phyloP scores from a whole-genome alignment of 2,797 vertebrate species.

The Rhinogobio ventralis region DNA sequence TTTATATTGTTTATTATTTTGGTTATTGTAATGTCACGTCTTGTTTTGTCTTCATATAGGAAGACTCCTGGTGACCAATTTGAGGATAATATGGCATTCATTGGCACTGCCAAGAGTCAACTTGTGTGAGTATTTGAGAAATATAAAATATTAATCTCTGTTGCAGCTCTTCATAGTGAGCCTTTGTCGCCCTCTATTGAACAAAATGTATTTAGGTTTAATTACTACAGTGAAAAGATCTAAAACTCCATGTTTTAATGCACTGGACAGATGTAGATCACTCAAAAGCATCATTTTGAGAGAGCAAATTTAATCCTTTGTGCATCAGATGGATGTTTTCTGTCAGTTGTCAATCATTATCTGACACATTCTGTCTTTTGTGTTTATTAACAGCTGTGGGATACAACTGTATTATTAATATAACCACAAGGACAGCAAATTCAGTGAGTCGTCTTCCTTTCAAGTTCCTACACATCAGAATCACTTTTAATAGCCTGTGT shows the following conservation, averaged over 20 bases:
- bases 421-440: conserved; percentile 96
- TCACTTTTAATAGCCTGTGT: neutral
- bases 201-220: neutral
- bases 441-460: conserved; percentile 69
- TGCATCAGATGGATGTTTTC: neutral
- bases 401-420: conserved; percentile 97
- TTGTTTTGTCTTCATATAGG: conserved; percentile 72
- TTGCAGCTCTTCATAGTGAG: neutral
- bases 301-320: no score
- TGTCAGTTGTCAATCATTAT: neutral
- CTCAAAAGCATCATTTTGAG: neutral
- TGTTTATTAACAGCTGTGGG: conserved; percentile 87
- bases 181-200: neutral
- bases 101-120: conserved; percentile 95
- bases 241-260: neutral
- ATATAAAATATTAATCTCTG: neutral
- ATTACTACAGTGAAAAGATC: neutral
- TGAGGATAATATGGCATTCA: conserved; percentile 97
- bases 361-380: neutral
- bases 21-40: neutral
- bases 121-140: conserved; percentile 86
- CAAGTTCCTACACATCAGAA: conserved; percentile 62
- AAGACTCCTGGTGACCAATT: conserved; percentile 92
- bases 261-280: neutral
- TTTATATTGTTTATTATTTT: neutral